These are phyloP conservation scores for Antedon mediterranea DNA, from an alignment of 53 echinoderm and acorn worm species.

Conservation along the genomic window DNA sequence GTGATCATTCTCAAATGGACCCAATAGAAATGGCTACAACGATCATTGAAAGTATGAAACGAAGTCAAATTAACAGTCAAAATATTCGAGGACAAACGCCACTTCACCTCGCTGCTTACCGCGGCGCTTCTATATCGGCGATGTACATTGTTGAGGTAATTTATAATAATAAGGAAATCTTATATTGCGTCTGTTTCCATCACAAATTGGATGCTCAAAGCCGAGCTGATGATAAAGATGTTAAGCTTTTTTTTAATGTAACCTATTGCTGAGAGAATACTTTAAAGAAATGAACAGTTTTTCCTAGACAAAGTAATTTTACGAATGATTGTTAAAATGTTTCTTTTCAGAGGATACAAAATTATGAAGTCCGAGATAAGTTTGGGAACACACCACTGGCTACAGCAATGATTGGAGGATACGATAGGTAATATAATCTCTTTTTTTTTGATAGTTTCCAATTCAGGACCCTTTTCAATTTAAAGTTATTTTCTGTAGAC, in stretches of 20 bases:
- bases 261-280: too few relatives aligned
- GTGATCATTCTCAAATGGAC: conserved; percentile 47
- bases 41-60: conserved; percentile 57
- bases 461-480: too few relatives aligned
- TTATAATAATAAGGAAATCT: too few relatives aligned
- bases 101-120: conserved; percentile 67
- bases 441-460: neutral
- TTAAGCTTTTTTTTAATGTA: too few relatives aligned
- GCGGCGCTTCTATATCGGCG: conserved; percentile 78
- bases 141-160: conserved; percentile 81
- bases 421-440: conserved; percentile 67
- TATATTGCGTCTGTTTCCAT: too few relatives aligned
- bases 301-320: too few relatives aligned
- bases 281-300: too few relatives aligned
- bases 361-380: conserved; percentile 61
- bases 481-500: too few relatives aligned
- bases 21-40: conserved; percentile 81
- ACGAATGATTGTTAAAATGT: too few relatives aligned
- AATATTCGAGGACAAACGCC: conserved; percentile 82
- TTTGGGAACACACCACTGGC: conserved; percentile 77
- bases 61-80: conserved; percentile 34
- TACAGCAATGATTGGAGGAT: conserved; percentile 51
- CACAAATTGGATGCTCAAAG: too few relatives aligned
- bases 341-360: conserved; percentile 48
- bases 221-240: too few relatives aligned